phyloP scores from a whole-genome alignment of 23 tunicate species.

The Trididemnum clinides region DNA sequence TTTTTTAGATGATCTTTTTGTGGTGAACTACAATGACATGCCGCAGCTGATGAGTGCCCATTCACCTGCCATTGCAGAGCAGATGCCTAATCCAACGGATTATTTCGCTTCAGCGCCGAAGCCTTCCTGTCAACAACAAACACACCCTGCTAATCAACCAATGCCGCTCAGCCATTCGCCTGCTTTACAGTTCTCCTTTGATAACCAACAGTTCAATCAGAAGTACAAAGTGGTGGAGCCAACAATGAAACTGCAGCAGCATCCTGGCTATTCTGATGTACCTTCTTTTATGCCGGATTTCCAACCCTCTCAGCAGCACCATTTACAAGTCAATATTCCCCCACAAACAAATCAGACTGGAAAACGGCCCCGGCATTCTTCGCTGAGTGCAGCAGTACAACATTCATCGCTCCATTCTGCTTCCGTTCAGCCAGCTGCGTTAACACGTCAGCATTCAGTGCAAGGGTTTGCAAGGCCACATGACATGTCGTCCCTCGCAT shows the following conservation, averaged over 20 bases:
- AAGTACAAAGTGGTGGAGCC: background rate
- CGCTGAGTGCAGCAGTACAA: background rate
- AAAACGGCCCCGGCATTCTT: background rate
- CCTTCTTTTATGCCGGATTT: no score
- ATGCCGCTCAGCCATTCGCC: background rate
- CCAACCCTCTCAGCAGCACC: background rate
- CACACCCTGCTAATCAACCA: background rate
- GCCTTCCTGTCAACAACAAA: background rate
- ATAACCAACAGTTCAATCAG: background rate
- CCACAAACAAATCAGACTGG: background rate
- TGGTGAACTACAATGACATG: constrained; percentile 45
- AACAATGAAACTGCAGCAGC: background rate
- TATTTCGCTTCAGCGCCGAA: background rate
- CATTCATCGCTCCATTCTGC: background rate
- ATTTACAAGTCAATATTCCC: background rate
- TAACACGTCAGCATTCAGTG: background rate
- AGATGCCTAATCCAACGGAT: constrained; percentile 44
- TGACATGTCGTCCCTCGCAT: background rate
- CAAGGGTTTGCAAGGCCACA: background rate
- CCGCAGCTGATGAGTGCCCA: constrained; percentile 34
- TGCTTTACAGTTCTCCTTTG: background rate
- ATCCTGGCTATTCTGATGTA: background rate
- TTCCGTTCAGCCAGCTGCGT: background rate
- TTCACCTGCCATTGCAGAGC: background rate
- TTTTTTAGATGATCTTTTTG: constrained; percentile 2